Conservation (phyloP, 2,888 invertebrate species). For the Mesorhabditis sp. region DNA sequence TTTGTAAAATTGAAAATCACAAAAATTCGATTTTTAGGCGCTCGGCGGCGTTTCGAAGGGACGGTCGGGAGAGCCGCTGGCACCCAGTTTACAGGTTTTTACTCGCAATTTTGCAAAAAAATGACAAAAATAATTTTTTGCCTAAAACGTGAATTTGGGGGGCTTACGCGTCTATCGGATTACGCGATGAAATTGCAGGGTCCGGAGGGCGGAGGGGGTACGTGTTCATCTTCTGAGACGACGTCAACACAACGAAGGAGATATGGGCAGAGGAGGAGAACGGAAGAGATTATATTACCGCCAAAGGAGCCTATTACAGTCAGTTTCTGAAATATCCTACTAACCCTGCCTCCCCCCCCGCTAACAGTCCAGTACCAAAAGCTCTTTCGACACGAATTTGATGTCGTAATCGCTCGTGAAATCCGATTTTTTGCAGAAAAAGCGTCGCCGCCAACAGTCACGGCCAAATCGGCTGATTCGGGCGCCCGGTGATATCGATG, state of each 20-base stretch:
- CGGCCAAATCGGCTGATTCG: not conserved
- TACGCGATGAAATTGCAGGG: too few relatives aligned
- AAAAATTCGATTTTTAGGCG: not conserved
- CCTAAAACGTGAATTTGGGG: not conserved
- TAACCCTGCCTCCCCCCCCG: too few relatives aligned
- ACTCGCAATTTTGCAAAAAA: too few relatives aligned
- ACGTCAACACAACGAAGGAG: not conserved
- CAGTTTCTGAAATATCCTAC: too few relatives aligned
- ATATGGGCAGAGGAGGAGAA: slow-evolving; percentile 6
- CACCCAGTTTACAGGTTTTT: not conserved
- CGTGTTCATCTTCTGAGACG: not conserved
- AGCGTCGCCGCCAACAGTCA: not conserved
- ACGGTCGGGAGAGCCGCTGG: not conserved
- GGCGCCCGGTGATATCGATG: not conserved
- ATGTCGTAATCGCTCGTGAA: too few relatives aligned
- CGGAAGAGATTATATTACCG: slow-evolving; percentile 2
- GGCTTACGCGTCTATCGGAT: too few relatives aligned
- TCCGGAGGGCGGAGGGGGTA: not conserved
- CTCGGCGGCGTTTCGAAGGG: not conserved
- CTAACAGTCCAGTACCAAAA: too few relatives aligned
- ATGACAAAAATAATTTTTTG: not conserved
- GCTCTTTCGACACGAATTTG: too few relatives aligned
- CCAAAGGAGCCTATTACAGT: not conserved
- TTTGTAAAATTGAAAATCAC: not conserved
- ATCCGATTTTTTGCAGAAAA: not conserved